phyloP scores from a whole-genome alignment of 2,888 invertebrate genomes.

The Callosobruchus maculatus region DNA sequence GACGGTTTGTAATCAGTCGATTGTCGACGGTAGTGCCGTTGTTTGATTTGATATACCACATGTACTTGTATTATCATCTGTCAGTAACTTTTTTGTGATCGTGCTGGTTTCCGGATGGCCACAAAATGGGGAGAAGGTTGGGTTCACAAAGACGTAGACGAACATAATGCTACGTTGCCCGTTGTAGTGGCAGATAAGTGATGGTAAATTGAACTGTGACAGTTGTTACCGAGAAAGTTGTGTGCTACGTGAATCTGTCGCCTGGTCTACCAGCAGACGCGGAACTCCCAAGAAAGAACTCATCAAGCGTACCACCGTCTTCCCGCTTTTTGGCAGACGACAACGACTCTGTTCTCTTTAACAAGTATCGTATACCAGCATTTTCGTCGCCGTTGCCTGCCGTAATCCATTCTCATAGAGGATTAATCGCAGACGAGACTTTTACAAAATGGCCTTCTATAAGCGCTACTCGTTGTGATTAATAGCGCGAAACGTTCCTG shows the following conservation, averaged over 20 bases:
- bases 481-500: neutral
- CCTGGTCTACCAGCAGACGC: neutral
- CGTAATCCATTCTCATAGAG: neutral
- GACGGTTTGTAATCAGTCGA: no score
- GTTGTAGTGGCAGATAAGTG: no score
- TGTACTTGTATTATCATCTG: no score
- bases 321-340: neutral
- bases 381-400: neutral
- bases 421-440: neutral
- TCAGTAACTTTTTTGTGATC: no score
- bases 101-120: no score
- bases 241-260: neutral
- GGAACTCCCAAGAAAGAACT: neutral
- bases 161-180: no score
- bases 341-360: neutral
- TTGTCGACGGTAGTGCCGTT: no score
- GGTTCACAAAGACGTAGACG: no score
- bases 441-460: neutral
- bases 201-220: no score
- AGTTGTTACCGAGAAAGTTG: no score
- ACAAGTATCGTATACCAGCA: neutral
- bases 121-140: no score
- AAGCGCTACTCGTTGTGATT: neutral
- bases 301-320: neutral
- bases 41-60: no score